Percentiles rank a stretch among this genome's conserved stretches.
These are phyloP conservation scores for Dendrophyllia cribrosa DNA, from an alignment of 64 coral and sea anemone genomes.

Conservation along the genomic window DNA sequence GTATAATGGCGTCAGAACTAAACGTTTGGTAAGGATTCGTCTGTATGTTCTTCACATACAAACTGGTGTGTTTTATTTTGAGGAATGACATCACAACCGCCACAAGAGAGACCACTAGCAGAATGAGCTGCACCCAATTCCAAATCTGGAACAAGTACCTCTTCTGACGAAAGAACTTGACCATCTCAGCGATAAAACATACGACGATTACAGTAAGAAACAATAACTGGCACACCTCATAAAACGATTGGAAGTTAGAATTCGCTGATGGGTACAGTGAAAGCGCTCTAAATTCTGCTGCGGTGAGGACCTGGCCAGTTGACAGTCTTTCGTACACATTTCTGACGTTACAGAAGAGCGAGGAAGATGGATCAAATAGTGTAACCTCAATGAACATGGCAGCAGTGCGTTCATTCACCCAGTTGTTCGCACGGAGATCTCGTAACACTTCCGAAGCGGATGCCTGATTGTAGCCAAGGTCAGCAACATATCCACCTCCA, in stretches of 20 bases:
- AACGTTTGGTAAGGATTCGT: slow-evolving; percentile 34
- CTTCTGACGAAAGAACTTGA: slow-evolving; percentile 20
- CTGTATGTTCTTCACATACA: slow-evolving; percentile 19
- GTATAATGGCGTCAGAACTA: slow-evolving; percentile 10
- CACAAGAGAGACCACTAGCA: slow-evolving; percentile 1
- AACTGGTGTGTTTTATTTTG: slow-evolving; percentile 23
- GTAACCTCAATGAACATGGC: slow-evolving; percentile 41
- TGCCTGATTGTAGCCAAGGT: slow-evolving; percentile 38
- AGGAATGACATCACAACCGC: slow-evolving; percentile 16
- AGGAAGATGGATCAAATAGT: slow-evolving; percentile 38
- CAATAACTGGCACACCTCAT: slow-evolving; percentile 26
- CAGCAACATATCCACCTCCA: slow-evolving; percentile 51
- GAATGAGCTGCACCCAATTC: slow-evolving; percentile 51
- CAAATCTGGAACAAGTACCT: slow-evolving; percentile 5
- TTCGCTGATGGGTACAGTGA: slow-evolving; percentile 31
- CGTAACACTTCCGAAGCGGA: neutral
- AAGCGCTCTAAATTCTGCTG: neutral
- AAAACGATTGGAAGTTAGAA: slow-evolving; percentile 3
- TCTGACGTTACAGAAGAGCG: slow-evolving; percentile 15
- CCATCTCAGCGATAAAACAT: slow-evolving; percentile 8
- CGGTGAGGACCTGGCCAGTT: slow-evolving; percentile 1
- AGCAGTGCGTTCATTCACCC: slow-evolving; percentile 22
- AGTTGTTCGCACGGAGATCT: neutral
- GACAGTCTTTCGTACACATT: slow-evolving; percentile 43
- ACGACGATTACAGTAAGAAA: slow-evolving; percentile 21